Conservation (phyloP, 2,888 invertebrate genomes). For the Ornithoptera alexandrae region DNA sequence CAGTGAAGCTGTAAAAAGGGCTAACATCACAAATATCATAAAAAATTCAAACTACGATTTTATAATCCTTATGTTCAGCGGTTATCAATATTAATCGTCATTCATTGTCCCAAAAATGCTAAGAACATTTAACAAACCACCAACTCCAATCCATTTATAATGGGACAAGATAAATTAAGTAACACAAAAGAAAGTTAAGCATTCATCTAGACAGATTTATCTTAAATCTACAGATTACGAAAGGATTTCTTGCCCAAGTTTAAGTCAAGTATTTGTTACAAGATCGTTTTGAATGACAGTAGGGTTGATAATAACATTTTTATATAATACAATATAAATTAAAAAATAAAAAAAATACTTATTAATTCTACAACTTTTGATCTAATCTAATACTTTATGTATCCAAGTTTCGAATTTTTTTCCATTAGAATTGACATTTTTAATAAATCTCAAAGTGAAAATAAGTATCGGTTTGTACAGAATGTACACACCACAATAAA, state of each 20-base stretch:
- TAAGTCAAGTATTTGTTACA: not conserved
- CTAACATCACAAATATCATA: too few relatives aligned
- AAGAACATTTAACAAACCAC: not conserved
- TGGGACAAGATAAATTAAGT: not conserved
- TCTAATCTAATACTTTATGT: too few relatives aligned
- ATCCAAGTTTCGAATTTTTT: not conserved
- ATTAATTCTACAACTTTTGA: too few relatives aligned
- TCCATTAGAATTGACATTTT: not conserved
- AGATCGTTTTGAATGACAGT: not conserved
- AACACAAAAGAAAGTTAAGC: conserved; percentile 4
- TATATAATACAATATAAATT: not conserved
- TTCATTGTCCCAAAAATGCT: not conserved
- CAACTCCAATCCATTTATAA: not conserved
- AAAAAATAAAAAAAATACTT: not conserved
- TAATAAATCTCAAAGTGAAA: not conserved
- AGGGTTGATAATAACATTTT: not conserved
- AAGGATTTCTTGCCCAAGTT: not conserved
- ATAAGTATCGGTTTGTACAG: not conserved
- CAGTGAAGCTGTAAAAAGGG: too few relatives aligned
- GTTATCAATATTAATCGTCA: not conserved
- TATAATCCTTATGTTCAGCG: too few relatives aligned
- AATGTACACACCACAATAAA: not conserved
- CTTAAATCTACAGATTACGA: conserved; percentile 3
- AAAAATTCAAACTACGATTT: too few relatives aligned
- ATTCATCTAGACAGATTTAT: conserved; percentile 4